Conservation (phyloP, 2,113 vertebrate genomes). For the Peucedramus taeniatus region DNA sequence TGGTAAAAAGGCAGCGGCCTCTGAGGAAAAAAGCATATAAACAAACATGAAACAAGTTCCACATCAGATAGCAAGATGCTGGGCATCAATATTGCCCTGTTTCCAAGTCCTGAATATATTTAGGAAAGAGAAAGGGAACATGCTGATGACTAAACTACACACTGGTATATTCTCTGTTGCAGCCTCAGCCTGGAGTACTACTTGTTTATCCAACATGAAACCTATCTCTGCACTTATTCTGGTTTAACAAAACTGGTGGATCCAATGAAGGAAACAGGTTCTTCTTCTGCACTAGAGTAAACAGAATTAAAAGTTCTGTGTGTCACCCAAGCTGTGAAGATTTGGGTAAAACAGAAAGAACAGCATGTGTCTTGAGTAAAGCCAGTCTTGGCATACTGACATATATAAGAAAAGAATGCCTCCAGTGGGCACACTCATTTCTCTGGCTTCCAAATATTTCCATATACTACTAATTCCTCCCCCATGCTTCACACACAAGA, state of each 20-base stretch:
- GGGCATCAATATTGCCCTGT: not conserved
- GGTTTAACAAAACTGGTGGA: not conserved
- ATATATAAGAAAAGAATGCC: fast-evolving
- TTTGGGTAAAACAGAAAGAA: not conserved
- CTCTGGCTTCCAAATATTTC: not conserved
- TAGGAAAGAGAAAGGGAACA: not conserved
- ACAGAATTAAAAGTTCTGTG: not conserved
- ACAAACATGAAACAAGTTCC: not conserved
- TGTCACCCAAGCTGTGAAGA: not conserved
- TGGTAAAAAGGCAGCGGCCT: constrained; percentile 68
- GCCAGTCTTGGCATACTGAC: too few species aligned
- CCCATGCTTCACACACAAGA: fast-evolving
- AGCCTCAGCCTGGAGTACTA: not conserved
- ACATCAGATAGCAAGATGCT: not conserved
- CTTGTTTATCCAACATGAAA: not conserved
- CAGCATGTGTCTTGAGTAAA: not conserved
- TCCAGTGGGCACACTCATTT: not conserved
- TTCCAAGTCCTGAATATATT: not conserved
- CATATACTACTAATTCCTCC: not conserved
- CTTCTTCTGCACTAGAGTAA: not conserved
- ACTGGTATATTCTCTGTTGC: not conserved
- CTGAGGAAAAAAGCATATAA: not conserved
- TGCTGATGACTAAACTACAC: not conserved
- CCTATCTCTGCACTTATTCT: not conserved
- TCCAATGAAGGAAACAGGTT: not conserved